Percentiles rank a stretch among this genome's conserved stretches.
These are phyloP conservation scores for Sphecodes monilicornis DNA, from an alignment of 2,888 invertebrate species.

Conservation along the genomic window DNA sequence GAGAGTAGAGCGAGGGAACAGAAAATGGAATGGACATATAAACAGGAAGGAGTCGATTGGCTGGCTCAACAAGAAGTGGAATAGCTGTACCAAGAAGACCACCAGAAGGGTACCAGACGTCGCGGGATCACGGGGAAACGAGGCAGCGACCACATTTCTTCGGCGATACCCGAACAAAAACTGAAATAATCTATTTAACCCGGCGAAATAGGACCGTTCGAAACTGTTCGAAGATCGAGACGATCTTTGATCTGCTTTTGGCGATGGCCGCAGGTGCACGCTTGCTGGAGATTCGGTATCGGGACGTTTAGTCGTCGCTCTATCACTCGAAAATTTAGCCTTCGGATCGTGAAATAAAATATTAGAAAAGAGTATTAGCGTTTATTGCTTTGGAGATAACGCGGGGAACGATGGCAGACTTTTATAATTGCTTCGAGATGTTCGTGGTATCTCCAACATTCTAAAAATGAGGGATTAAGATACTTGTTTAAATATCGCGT, in stretches of 20 bases:
- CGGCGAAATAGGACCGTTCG: background rate
- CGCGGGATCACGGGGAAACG: background rate
- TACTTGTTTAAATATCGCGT: too few relatives aligned
- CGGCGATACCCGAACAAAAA: background rate
- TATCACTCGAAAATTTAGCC: slow-evolving; percentile 25
- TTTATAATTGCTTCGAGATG: too few relatives aligned
- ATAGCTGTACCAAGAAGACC: slow-evolving; percentile 25
- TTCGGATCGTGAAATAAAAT: background rate
- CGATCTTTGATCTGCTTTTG: background rate
- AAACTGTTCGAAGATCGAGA: slow-evolving; percentile 12
- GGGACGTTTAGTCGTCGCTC: background rate
- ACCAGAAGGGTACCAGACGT: slow-evolving; percentile 12
- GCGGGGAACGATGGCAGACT: too few relatives aligned
- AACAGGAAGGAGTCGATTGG: slow-evolving; percentile 20
- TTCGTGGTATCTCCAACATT: too few relatives aligned
- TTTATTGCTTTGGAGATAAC: background rate
- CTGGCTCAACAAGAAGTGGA: background rate
- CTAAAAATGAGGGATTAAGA: too few relatives aligned
- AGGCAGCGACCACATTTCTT: background rate
- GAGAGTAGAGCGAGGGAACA: background rate
- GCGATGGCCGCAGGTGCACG: background rate
- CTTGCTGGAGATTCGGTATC: background rate
- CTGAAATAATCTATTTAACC: background rate
- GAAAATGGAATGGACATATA: slow-evolving; percentile 14
- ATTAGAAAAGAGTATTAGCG: background rate